Percentiles rank a stretch among this genome's conserved stretches.
Evolutionary conservation across 2,113 vertebrate species (phyloP).

Genomic region (Cyanocitta stelleri): DNA sequence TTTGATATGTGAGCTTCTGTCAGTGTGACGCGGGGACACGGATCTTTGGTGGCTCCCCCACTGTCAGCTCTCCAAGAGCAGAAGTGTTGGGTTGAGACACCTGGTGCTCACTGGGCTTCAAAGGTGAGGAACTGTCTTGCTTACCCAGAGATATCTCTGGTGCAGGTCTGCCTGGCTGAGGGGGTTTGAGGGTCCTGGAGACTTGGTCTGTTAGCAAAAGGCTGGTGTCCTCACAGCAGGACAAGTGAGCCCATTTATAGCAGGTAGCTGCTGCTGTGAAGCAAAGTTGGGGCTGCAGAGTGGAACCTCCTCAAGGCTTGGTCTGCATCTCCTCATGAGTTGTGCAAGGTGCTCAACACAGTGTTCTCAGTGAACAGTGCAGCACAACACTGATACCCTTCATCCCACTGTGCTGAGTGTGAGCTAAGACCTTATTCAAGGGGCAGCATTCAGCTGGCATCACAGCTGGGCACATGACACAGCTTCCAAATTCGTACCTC

Average conservation of each 20-base stretch:
- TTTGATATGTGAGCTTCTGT: not conserved
- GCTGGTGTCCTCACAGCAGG: fast-evolving
- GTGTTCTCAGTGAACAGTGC: not conserved
- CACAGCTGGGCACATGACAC: fast-evolving
- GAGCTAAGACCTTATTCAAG: not conserved
- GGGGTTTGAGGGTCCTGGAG: not conserved
- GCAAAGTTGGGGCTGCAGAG: not conserved
- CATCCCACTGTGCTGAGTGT: not conserved
- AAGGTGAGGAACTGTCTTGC: not conserved
- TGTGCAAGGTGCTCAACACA: not conserved
- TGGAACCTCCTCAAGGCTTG: not conserved
- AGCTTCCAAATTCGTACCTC: not conserved
- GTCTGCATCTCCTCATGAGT: not conserved
- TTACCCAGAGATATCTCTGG: not conserved
- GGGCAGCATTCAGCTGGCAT: not conserved
- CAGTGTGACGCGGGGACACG: not conserved
- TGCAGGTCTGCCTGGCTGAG: not conserved
- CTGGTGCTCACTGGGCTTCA: not conserved
- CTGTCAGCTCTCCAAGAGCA: not conserved
- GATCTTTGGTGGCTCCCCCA: not conserved
- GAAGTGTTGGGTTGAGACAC: not conserved
- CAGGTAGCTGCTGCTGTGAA: not conserved
- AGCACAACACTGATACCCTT: not conserved
- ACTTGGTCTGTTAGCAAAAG: not conserved
- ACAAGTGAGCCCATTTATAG: not conserved